A percentile compares a stretch with the other conserved stretches of the same genome.
Evolutionary conservation across 2,888 invertebrate genomes (phyloP).

Genomic region (Sepioteuthis lessoniana): DNA sequence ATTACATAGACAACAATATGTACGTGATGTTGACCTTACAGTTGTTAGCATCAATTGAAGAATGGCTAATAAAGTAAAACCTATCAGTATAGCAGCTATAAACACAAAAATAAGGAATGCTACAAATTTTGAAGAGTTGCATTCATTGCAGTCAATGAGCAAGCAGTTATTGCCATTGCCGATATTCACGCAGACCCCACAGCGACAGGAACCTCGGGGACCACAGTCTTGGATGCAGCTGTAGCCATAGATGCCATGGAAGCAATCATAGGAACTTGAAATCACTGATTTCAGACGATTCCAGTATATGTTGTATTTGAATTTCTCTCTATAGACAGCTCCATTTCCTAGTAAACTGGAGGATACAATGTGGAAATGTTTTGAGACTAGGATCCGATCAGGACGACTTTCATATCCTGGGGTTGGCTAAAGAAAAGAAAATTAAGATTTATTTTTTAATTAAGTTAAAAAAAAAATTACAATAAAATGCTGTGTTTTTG

Average conservation of each 20-base stretch:
- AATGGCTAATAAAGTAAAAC: slow-evolving; percentile 61
- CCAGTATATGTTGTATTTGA: slow-evolving; percentile 58
- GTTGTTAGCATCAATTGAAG: slow-evolving; percentile 60
- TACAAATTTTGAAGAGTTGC: slow-evolving; percentile 56
- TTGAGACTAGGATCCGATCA: slow-evolving; percentile 65
- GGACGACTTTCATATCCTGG: slow-evolving; percentile 70
- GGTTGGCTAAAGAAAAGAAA: slow-evolving; percentile 61
- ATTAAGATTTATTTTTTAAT: background rate
- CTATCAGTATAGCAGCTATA: slow-evolving; percentile 52
- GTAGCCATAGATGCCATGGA: slow-evolving; percentile 62
- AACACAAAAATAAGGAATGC: slow-evolving; percentile 53
- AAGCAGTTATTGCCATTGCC: slow-evolving; percentile 62
- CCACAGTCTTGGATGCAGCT: slow-evolving; percentile 71
- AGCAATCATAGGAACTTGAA: slow-evolving; percentile 56
- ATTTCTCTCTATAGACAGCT: slow-evolving; percentile 58
- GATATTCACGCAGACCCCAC: slow-evolving; percentile 68
- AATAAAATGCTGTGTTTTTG: too few relatives aligned
- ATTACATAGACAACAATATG: slow-evolving; percentile 66
- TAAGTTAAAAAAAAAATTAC: background rate
- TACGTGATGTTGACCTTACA: slow-evolving; percentile 51
- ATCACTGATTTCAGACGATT: slow-evolving; percentile 60
- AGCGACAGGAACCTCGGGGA: slow-evolving; percentile 69
- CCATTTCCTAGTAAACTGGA: slow-evolving; percentile 61
- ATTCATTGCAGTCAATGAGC: slow-evolving; percentile 66
- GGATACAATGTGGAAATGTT: slow-evolving; percentile 53